phyloP scores from a whole-genome alignment of 2,113 vertebrate species.

The Coracopsis vasa region DNA sequence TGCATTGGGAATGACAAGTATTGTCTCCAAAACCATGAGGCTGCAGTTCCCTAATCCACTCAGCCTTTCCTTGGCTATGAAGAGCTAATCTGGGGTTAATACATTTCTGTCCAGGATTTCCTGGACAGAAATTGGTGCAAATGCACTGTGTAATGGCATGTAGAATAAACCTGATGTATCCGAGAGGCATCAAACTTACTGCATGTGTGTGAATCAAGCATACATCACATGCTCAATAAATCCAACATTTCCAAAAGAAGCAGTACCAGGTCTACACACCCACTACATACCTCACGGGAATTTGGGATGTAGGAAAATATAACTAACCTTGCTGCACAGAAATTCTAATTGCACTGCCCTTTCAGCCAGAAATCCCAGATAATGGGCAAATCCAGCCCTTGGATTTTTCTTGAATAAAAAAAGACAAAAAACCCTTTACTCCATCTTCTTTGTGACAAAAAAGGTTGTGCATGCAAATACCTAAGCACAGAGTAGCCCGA shows the following conservation, averaged over 20 bases:
- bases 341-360: neutral
- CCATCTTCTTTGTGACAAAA: neutral
- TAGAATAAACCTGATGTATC: neutral
- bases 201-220: neutral
- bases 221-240: accelerated
- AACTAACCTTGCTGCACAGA: neutral
- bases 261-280: neutral
- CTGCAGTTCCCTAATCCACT: neutral
- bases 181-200: neutral
- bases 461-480: neutral
- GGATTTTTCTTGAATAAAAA: neutral
- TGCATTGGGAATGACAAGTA: neutral
- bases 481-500: neutral
- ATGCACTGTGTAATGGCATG: neutral
- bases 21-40: neutral
- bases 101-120: neutral
- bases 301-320: neutral
- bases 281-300: neutral
- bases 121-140: neutral
- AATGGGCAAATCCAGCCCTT: neutral
- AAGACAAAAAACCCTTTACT: neutral
- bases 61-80: neutral
- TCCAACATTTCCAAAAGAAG: neutral
- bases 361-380: neutral
- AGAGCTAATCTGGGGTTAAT: neutral